Evolutionary conservation across 1,140 invertebrate species (phyloP).

Genomic region (Cherax destructor): DNA sequence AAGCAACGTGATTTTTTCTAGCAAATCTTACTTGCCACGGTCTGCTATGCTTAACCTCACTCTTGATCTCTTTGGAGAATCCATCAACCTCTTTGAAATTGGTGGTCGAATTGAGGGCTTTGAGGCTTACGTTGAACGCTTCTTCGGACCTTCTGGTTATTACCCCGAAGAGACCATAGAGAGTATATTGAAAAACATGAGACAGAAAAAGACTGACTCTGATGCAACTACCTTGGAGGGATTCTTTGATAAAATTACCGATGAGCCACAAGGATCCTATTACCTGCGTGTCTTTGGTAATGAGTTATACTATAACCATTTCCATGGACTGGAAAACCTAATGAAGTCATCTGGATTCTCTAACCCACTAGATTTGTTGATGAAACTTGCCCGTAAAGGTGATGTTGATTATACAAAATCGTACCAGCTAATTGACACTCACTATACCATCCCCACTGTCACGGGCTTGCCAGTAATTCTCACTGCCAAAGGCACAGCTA

Average conservation of each 20-base stretch:
- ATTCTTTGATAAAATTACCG: constrained; percentile 66
- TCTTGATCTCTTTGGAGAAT: constrained; percentile 89
- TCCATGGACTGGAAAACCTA: constrained; percentile 72
- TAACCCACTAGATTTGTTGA: constrained; percentile 61
- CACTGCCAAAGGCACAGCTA: constrained; percentile 83
- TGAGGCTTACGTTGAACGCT: constrained; percentile 87
- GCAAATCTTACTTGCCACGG: constrained; percentile 90
- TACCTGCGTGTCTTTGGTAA: constrained; percentile 79
- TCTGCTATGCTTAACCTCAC: constrained; percentile 88
- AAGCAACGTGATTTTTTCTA: constrained; percentile 89
- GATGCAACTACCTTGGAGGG: constrained; percentile 57
- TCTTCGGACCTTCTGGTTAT: constrained; percentile 87
- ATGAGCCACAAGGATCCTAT: constrained; percentile 73
- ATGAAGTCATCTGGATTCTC: neutral
- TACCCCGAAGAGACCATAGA: constrained; percentile 76
- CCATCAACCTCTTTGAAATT: constrained; percentile 90
- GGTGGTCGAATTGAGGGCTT: constrained; percentile 89
- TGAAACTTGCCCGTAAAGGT: constrained; percentile 45
- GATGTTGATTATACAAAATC: constrained; percentile 75
- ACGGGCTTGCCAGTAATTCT: constrained; percentile 86
- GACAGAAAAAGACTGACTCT: constrained; percentile 72
- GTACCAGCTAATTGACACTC: constrained; percentile 85
- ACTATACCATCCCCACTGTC: constrained; percentile 86
- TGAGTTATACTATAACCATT: constrained; percentile 76
- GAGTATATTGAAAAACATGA: constrained; percentile 78